Evolutionary conservation across 1,140 invertebrate genomes (phyloP).

Genomic region (Drosophila nikananu): DNA sequence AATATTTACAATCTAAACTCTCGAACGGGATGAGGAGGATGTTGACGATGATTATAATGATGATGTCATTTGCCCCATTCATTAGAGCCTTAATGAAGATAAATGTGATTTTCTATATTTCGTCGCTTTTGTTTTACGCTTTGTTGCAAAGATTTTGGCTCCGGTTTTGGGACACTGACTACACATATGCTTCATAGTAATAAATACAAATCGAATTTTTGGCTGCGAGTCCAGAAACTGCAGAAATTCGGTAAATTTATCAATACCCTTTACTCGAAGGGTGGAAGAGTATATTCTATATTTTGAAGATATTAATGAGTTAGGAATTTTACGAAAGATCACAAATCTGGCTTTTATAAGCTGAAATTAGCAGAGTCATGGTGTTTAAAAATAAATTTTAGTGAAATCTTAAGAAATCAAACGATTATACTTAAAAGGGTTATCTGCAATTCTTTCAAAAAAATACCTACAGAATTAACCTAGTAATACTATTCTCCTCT

Average conservation of each 20-base stretch:
- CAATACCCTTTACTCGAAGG: not conserved
- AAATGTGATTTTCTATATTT: conserved; percentile 68
- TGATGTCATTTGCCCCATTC: conserved; percentile 53
- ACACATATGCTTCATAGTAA: conserved; percentile 20
- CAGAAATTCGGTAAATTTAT: not conserved
- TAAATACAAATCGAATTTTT: conserved; percentile 36
- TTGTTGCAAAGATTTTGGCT: conserved; percentile 35
- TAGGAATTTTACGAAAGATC: fast-evolving
- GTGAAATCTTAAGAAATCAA: not conserved
- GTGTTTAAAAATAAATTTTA: not conserved
- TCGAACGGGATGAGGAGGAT: conserved; percentile 4
- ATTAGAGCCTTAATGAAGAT: conserved; percentile 66
- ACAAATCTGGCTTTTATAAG: no score
- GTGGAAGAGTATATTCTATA: not conserved
- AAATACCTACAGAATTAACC: not conserved
- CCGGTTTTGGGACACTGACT: conserved; percentile 12
- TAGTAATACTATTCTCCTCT: not conserved
- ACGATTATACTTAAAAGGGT: no score
- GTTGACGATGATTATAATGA: conserved; percentile 10
- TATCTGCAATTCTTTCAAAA: not conserved
- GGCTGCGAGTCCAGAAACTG: conserved; percentile 11
- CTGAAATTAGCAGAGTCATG: not conserved
- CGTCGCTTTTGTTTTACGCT: conserved; percentile 40
- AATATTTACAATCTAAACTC: conserved; percentile 47
- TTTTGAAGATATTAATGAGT: not conserved